Base-by-base conservation (phyloP, 2,113 vertebrate genomes). In the Chamaea fasciata region DNA sequence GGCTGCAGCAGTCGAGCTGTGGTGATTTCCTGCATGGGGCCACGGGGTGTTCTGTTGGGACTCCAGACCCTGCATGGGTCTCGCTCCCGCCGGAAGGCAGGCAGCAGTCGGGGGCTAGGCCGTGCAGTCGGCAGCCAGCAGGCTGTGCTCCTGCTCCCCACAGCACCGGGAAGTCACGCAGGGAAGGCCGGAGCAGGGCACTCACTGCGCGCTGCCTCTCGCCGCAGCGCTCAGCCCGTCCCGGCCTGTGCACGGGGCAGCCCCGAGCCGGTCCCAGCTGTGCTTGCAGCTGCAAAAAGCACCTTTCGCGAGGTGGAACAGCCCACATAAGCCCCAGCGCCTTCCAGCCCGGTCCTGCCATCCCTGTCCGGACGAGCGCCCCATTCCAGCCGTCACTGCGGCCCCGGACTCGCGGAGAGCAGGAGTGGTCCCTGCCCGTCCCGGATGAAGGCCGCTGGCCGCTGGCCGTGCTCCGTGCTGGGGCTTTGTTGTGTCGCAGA, bases 91-190 rank as follows among this genome's bases (percentile, higher is more conserved):
- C 3, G 16, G 56, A 8, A 16, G 79, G 57, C 78, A 15, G 87
- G 68, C 44, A 17, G 87, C 47, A 5, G 78, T 1, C 71, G 8
- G 30, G 55, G 57, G 6, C 70, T 11, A n/a, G 69, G 79, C 93
- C 27, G 70, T 62, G 70, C 89, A 27, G 85, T 19, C 30, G 23
- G 69, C 89, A 77, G 64, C 71, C 90, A 55, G 88, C 91, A 95
- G 92, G 91, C 89, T 92, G 92, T 93, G 93, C 91, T 92, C 75
- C 93, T 83, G 83, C 79, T 70, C 31, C 52, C 92, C 87, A 9
- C 47, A 62, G 83, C 60, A 0, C 52, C 5, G 15, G 9, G 35
- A 0, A 39, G 65, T 4, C 65, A 4, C 11, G 18, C 30, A 3
- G 13, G 42, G 33, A 55, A 24, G 39, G 79, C 83, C 63, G 22